phyloP scores from a whole-genome alignment of 2,888 invertebrate species.

The Temnothorax ravouxi region DNA sequence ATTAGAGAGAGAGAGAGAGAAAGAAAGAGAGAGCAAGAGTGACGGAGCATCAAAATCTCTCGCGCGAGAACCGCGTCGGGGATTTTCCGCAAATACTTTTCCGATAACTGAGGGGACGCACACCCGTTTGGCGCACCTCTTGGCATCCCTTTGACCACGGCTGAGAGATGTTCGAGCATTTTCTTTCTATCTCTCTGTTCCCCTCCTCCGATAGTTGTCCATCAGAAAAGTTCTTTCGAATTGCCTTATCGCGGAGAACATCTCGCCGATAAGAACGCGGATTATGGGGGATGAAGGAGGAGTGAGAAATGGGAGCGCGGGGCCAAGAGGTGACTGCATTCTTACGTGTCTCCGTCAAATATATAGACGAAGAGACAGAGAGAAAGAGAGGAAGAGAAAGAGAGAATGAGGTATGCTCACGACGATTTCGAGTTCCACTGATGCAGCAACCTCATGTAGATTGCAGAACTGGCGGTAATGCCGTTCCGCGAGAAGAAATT shows the following conservation, averaged over 20 bases:
- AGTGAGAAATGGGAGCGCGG: slow-evolving; percentile 22
- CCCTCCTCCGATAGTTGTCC: slow-evolving; percentile 4
- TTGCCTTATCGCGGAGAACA: slow-evolving; percentile 45
- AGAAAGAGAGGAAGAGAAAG: background rate
- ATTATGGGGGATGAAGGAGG: background rate
- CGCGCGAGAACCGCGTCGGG: slow-evolving; percentile 11
- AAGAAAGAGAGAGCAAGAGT: slow-evolving; percentile 22
- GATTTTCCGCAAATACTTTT: slow-evolving; percentile 56
- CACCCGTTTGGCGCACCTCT: background rate
- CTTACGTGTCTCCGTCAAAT: slow-evolving; percentile 37
- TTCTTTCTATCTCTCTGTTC: background rate
- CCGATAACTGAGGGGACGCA: slow-evolving; percentile 40
- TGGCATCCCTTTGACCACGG: slow-evolving; percentile 45
- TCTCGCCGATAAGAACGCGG: slow-evolving; percentile 29
- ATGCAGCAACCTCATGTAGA: slow-evolving; percentile 53
- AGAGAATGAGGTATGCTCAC: slow-evolving; percentile 10
- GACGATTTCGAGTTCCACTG: slow-evolving; percentile 47
- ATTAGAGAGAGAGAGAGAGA: background rate
- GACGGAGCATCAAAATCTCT: slow-evolving; percentile 41
- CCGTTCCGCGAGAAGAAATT: slow-evolving; percentile 16
- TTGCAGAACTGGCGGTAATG: slow-evolving; percentile 41
- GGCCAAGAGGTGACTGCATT: background rate
- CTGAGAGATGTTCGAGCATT: slow-evolving; percentile 32
- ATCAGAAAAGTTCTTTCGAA: slow-evolving; percentile 41
- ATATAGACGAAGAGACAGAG: background rate